Evolutionary conservation across 2,888 invertebrate genomes (phyloP), one percentile per base, ranked within the genome.

Genomic region (Dryomyza anilis): DNA sequence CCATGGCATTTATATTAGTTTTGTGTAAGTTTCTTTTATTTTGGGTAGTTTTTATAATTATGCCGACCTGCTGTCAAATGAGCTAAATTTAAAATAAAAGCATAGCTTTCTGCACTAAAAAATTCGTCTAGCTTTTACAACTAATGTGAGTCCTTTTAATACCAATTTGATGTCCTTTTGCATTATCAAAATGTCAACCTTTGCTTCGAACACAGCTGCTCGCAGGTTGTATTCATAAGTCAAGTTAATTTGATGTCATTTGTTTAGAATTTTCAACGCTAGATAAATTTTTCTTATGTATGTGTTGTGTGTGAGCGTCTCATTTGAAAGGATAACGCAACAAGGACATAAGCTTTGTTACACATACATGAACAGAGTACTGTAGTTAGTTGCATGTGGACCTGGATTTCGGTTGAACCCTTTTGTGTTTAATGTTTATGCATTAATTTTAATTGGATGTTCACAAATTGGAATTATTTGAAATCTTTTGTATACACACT

Each of bases 191-290:
- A 12, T 19, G 21, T 50, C 27, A 50, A 45, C 29, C 16, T 19
- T 39, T 50, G 60, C n/a, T n/a, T n/a, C 60, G 70, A 68, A 67
- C 74, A 65, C 73, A 73, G 73, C 72, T 74, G 77, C 74, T 73
- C 74, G 74, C 73, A 76, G 78, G 77, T 79, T 77, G 78, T 78
- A 76, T 74, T 78, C 79, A 79, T 79, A 78, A 77, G 78, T 76
- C 78, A 78, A 74, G 74, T 79, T 79, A 78, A 79, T 79, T 77
- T 74, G 69, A 67, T 69, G 71, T 75, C 77, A 79, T 79, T 79
- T 79, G 75, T 79, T 76, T 72, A 70, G 71, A 71, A 79, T 76
- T 77, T 74, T 73, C 71, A 75, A 76, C 76, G 79, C 75, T 76
- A 79, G 69, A 78, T 79, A 76, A 76, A 76, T 68, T 72, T 69